These are phyloP conservation scores for Urechis unicinctus DNA, from an alignment of 2,888 invertebrate species.

Conservation along the genomic window DNA sequence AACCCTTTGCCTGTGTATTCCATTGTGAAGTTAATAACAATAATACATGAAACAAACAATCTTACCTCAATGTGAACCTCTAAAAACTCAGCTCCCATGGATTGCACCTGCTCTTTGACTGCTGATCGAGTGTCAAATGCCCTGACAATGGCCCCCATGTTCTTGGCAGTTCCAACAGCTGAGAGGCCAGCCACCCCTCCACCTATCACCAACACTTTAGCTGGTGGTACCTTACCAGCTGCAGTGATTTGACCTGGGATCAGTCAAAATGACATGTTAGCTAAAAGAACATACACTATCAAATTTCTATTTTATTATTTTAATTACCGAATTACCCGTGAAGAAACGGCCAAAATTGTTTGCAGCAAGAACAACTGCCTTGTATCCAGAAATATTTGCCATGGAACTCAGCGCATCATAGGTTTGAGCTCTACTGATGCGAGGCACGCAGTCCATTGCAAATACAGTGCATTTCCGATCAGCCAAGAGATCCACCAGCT, in stretches of 20 bases:
- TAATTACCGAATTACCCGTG: slow-evolving; percentile 60
- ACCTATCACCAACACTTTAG: slow-evolving; percentile 79
- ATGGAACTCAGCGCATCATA: slow-evolving; percentile 86
- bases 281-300: too few species aligned
- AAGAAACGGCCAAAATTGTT: slow-evolving; percentile 86
- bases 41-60: too few species aligned
- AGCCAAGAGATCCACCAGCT: slow-evolving; percentile 65
- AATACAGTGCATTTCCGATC: slow-evolving; percentile 70
- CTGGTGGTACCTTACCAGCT: slow-evolving; percentile 79
- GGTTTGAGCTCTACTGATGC: slow-evolving; percentile 81
- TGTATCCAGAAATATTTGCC: slow-evolving; percentile 80
- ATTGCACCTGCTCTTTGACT: slow-evolving; percentile 61
- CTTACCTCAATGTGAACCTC: slow-evolving; percentile 69
- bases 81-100: slow-evolving; percentile 80
- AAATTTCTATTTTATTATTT: too few species aligned
- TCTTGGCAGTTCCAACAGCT: slow-evolving; percentile 75
- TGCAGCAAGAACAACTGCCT: slow-evolving; percentile 82
- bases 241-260: slow-evolving; percentile 88
- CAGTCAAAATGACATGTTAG: too few species aligned
- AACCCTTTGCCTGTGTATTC: background rate
- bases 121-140: slow-evolving; percentile 81
- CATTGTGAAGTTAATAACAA: too few species aligned
- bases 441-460: slow-evolving; percentile 84
- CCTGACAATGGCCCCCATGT: slow-evolving; percentile 83
- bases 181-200: slow-evolving; percentile 85